These are phyloP conservation scores for Bovichtus diacanthus DNA, from an alignment of 2,797 vertebrate species.

Conservation along the genomic window DNA sequence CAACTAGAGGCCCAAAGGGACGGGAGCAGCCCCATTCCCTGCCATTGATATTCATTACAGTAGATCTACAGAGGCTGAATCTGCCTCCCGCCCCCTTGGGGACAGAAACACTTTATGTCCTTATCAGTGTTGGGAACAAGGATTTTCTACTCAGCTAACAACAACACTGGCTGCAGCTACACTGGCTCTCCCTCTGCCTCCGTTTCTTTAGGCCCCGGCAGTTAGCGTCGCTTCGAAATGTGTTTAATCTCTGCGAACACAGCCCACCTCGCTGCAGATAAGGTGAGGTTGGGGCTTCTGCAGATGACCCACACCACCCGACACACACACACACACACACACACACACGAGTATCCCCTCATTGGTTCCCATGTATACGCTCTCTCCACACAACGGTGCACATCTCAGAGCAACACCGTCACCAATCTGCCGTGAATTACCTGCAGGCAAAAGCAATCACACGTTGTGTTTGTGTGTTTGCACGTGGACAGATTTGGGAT, in stretches of 20 bases:
- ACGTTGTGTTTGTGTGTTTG: slow-evolving; percentile 53
- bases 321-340: slow-evolving; percentile 27
- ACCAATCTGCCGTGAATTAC: slow-evolving; percentile 62
- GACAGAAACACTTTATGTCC: slow-evolving; percentile 82
- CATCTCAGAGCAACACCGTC: slow-evolving; percentile 52
- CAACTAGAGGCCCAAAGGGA: slow-evolving; percentile 77
- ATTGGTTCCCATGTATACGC: slow-evolving; percentile 39
- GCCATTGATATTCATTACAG: slow-evolving; percentile 86
- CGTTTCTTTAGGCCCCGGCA: slow-evolving; percentile 66
- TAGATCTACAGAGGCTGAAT: slow-evolving; percentile 78
- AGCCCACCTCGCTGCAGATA: slow-evolving; percentile 74
- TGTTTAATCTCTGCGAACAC: slow-evolving; percentile 77
- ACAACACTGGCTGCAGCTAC: slow-evolving; percentile 74
- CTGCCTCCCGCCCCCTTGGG: slow-evolving; percentile 74
- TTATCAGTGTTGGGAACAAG: slow-evolving; percentile 85
- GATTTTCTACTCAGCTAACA: slow-evolving; percentile 82
- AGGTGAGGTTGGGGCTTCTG: slow-evolving; percentile 65
- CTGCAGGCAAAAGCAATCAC: slow-evolving; percentile 58
- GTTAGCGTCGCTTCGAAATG: slow-evolving; percentile 66
- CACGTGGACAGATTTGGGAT: slow-evolving; percentile 10
- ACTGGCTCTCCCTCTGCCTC: slow-evolving; percentile 58
- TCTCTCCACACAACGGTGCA: slow-evolving; percentile 59
- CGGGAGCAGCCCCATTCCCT: slow-evolving; percentile 60
- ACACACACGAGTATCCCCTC: slow-evolving; percentile 17
- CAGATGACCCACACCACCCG: slow-evolving; percentile 61